Evolutionary conservation across 35 echinoderm and acorn worm species (phyloP), one percentile per base, ranked within the genome.

Genomic region (Hemicentrotus pulcherrimus): DNA sequence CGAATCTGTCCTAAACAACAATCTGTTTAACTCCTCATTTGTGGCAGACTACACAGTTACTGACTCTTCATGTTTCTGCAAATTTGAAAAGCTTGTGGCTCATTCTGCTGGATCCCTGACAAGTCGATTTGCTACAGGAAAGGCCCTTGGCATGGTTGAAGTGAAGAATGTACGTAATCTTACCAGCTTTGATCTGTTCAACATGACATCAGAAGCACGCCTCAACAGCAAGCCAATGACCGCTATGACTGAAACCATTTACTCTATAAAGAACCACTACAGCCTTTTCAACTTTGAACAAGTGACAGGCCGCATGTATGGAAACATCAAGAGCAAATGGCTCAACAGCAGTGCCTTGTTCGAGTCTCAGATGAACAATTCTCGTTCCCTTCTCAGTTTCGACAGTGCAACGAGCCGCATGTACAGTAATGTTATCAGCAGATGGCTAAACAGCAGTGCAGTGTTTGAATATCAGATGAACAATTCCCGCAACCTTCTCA

Each of bases 171-270:
- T 85, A 33, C 94, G 46, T 31, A 94, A 94, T 1, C 28, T 61
- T 41, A 94, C 94, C 46, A 94, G 32, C 15, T 94, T 94, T 85
- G 94, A 94, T 18, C 32, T 85, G 60, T 14, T 86, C 33, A 86
- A 70, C 32, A 61, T 41, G 9, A 86, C 59, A 70, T 61, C 47
- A 32, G 71, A 32, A 78, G 94, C 32, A 13, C 58, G 59, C 8
- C 45, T 94, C 71, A 94, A 0, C 59, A 94, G 52, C 52, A 70
- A 47, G 15, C 94, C 61, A 24, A 47, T 85, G 45, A 48, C 91
- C 16, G 48, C 48, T 31, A 31, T 92, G 30, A 55, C 45, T 24
- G 91, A 92, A 28, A 11, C 41, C 22, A 12, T 92, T 92, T 92
- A 92, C 48, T 52, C 46, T 1, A 92, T 92, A 32, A 92, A 92